Evolutionary conservation across 2,113 vertebrate genomes (phyloP), one percentile per base, ranked within the genome.

Genomic region (Aegithalos caudatus): DNA sequence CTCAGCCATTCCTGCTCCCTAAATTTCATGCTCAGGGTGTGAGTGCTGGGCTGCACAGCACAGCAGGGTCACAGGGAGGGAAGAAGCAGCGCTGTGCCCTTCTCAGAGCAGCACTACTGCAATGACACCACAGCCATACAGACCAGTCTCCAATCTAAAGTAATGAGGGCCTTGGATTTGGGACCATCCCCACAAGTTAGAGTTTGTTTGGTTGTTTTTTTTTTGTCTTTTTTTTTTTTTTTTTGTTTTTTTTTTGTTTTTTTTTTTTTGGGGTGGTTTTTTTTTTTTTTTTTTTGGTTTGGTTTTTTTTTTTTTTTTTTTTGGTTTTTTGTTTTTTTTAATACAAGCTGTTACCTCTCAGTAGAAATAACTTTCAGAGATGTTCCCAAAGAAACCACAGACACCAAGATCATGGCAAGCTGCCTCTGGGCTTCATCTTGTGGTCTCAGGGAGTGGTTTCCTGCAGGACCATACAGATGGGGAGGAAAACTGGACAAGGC

Each of bases 21-120:
- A 2, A 7, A 50, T 83, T n/a, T 38, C 35, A 12, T 12, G 21
- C 56, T 47, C 23, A 2, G 45, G 17, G 22, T 42, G 62, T 4
- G 31, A 74, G 71, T 4, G 27, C 12, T 21, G 58, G 48, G 28
- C 47, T 61, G 50, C 24, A 3, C 0, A 0, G 50, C 7, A 1
- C 29, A 18, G 67, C 50, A 42, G 31, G 64, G 37, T 25, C 29
- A 10, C 12, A 15, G 12, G 25, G 8, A 48, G n/a, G n/a, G 38
- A 65, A 60, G 50, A 4, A 80, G 24, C 24, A 27, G 72, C 0
- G 0, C 62, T 42, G 23, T 67, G 38, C 48, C 7, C 2, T 14
- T 53, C 56, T 61, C 35, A 33, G 21, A 35, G 85, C 65, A 65
- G 45, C 48, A 3, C 27, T 10, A 2, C 35, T 57, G 53, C 58